Conservation (phyloP, 2,888 invertebrate species). For the Sicus ferrugineus region DNA sequence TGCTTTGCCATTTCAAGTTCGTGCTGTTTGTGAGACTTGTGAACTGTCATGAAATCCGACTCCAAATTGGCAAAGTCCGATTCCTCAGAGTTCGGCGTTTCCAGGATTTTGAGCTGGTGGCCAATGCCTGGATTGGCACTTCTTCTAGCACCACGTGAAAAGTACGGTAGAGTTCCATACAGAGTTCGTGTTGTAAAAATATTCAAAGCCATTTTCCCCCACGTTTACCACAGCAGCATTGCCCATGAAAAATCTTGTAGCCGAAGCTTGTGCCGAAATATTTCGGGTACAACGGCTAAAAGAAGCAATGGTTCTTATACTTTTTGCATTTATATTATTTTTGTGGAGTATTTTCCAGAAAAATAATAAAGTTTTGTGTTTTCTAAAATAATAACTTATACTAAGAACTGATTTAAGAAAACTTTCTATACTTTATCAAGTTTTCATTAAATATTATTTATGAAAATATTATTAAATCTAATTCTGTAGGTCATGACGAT, state of each 20-base stretch:
- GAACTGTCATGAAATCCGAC: slow-evolving; percentile 66
- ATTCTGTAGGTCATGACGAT: too few species aligned
- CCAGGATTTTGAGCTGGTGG: slow-evolving; percentile 47
- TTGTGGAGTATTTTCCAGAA: too few species aligned
- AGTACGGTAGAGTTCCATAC: slow-evolving; percentile 26
- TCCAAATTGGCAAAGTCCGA: slow-evolving; percentile 64
- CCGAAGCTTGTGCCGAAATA: neutral
- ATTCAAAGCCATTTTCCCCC: neutral
- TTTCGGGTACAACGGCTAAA: neutral
- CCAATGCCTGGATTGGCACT: slow-evolving; percentile 52
- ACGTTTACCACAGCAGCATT: neutral
- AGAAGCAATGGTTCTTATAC: too few species aligned
- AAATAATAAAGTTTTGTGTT: too few species aligned
- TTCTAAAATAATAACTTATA: too few species aligned
- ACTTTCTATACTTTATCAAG: too few species aligned
- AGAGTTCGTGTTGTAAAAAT: slow-evolving; percentile 15
- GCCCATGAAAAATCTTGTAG: neutral
- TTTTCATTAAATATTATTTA: too few species aligned
- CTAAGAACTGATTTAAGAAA: too few species aligned
- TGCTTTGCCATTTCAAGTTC: slow-evolving; percentile 65
- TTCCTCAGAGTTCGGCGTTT: slow-evolving; percentile 47
- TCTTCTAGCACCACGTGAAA: slow-evolving; percentile 33
- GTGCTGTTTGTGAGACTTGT: slow-evolving; percentile 68
- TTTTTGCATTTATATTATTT: too few species aligned
- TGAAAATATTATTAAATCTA: too few species aligned